phyloP scores from a whole-genome alignment of 2,888 invertebrate species.

The Alentia gelatinosa region DNA sequence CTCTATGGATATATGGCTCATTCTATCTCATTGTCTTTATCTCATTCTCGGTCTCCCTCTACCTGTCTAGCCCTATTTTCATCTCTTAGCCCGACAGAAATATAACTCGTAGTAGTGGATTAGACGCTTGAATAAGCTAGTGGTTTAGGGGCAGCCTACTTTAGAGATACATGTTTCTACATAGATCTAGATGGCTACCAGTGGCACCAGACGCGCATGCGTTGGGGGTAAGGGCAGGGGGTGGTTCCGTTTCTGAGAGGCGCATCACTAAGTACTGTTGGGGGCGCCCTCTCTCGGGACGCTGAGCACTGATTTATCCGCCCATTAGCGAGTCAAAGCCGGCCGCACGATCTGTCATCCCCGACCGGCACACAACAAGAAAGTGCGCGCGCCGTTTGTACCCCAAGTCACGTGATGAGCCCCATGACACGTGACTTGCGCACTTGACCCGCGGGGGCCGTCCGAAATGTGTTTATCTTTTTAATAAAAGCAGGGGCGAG shows the following conservation, averaged over 20 bases:
- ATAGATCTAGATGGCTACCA: too few species aligned
- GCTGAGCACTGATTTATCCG: slow-evolving; percentile 10
- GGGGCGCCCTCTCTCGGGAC: background rate
- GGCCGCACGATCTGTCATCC: slow-evolving; percentile 45
- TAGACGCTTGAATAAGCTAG: too few species aligned
- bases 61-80: too few species aligned
- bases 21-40: too few species aligned
- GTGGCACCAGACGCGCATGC: background rate
- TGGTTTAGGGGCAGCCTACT: too few species aligned
- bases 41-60: too few species aligned
- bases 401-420: slow-evolving; percentile 42
- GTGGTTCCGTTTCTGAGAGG: slow-evolving; percentile 11
- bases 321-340: slow-evolving; percentile 47
- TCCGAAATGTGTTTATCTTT: slow-evolving; percentile 46
- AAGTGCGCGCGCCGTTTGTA: slow-evolving; percentile 46
- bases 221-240: background rate
- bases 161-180: too few species aligned
- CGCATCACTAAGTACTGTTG: slow-evolving; percentile 16
- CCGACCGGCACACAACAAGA: slow-evolving; percentile 46
- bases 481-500: slow-evolving; percentile 11
- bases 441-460: slow-evolving; percentile 40
- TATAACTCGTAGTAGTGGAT: too few species aligned
- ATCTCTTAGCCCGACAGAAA: too few species aligned
- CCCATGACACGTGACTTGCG: slow-evolving; percentile 51
- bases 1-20: too few species aligned